Base-by-base conservation (phyloP, 2,797 vertebrate species). In the Triplophysa bombifrons region DNA sequence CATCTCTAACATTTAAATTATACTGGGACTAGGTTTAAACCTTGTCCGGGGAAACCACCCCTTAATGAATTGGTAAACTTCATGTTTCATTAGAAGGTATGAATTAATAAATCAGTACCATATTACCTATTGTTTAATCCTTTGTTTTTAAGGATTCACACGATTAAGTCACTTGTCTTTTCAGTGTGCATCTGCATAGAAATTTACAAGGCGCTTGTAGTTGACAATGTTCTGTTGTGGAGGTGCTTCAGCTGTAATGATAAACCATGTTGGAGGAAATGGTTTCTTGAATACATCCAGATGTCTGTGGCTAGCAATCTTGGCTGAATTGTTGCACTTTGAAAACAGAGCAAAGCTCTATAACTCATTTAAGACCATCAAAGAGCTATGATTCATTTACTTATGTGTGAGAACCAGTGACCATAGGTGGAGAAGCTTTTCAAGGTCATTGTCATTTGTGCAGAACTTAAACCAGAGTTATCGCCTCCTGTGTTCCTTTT, bases 231-330 rank as follows among this genome's bases (percentile, higher is more conserved):
- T 5, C 83, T 87, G 84, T 46, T 58, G 22, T 80, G 81, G 69
- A 75, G 90, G 89, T 82, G 87, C 85, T 90, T 90, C 89, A 84
- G 87, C 87, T 88, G 86, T 86, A n/a, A 85, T 84, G 88, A 89
- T 87, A 72, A 86, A 83, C 86, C 87, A 84, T 88, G 89, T 90
- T 90, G 89, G 89, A 91, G 88, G 91, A 91, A 92, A 92, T 89
- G 85, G 86, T 90, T 89, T 92, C 91, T 88, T 92, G 90, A 93
- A 90, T 88, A 80, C 88, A 92, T 91, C 92, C 92, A 93, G 93
- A 93, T 94, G 93, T 92, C 88, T 66, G 86, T 80, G 73, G 86
- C 85, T 82, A 85, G 85, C 25, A 53, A 79, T 55, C 73, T 81
- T 80, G 69, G 64, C 71, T 74, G 30, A 73, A 22, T 25, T 78